Base-by-base conservation (phyloP, 23 tunicate genomes). In the Halocynthia aurantium region DNA sequence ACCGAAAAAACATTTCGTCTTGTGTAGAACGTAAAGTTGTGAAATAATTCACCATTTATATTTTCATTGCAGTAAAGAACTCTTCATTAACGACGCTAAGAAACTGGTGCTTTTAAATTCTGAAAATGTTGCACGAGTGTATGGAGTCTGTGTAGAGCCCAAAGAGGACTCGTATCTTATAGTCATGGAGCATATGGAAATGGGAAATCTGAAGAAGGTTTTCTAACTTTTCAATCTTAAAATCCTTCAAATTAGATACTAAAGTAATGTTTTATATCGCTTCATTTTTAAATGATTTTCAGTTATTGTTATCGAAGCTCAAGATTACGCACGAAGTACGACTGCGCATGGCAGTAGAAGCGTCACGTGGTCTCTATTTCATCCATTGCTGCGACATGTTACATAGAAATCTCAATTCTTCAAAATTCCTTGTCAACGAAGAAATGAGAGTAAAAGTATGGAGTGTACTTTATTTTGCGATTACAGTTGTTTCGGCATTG, bases 101-200 rank as follows among this genome's bases (percentile, higher is more conserved):
- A 81, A 87, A 54, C 76, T 87, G 82, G 82, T 87, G 31, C 93
- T 76, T 53, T 87, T 87, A 53, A 87, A 87, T 70, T 87, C 93
- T 7, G 93, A 87, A 53, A 71, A 82, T 56, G 86, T 87, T 67
- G 93, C 82, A 1, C 73, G 93, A 15, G 83, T 87, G 10, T 87
- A 68, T 62, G 93, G 93, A 6, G 52, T 87, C 40, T 69, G 86
- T 51, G 75, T 87, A 57, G 93, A 87, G n/a, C 53, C 62, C 10
- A 53, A 70, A 17, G 70, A 65, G 31, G 62, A 81, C 10, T 64
- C 80, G 7, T 87, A 81, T 64, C 54, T 77, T 6, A 62, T 87
- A 55, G 80, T 87, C 8, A 78, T 53, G 70, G 93, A 87, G 56
- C 65, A 60, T 52, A 87, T 87, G 93, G 53, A 81, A 51, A 40